Evolutionary conservation across 1,140 invertebrate genomes (phyloP).

Genomic region (Drosophila biarmipes): DNA sequence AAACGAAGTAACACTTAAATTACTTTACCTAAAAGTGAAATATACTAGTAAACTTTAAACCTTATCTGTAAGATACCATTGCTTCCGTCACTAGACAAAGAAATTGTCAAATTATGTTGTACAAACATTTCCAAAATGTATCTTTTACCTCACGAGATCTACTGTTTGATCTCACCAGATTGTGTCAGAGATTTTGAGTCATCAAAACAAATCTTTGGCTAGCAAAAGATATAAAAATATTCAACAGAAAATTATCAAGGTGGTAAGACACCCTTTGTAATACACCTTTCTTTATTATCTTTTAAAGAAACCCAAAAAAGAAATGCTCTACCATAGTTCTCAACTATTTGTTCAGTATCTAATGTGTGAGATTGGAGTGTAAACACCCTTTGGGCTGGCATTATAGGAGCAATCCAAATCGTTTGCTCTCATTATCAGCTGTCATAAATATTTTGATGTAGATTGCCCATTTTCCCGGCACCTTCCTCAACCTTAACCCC

Average conservation of each 20-base stretch:
- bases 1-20: background rate
- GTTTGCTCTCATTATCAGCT: slow-evolving; percentile 22
- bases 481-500: slow-evolving; percentile 26
- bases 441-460: slow-evolving; percentile 52
- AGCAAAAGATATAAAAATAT: slow-evolving; percentile 4
- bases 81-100: background rate
- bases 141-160: slow-evolving; percentile 26
- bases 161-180: slow-evolving; percentile 24
- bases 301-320: background rate
- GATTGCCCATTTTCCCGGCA: slow-evolving; percentile 7
- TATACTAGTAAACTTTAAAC: background rate
- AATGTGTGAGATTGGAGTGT: slow-evolving; percentile 28
- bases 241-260: slow-evolving; percentile 11
- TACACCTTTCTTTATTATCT: slow-evolving; percentile 10
- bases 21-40: background rate
- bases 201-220: slow-evolving; percentile 43
- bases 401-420: slow-evolving; percentile 11
- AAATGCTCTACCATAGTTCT: slow-evolving; percentile 10
- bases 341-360: background rate
- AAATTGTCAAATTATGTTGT: background rate
- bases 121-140: background rate
- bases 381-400: slow-evolving; percentile 38
- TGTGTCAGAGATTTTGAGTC: slow-evolving; percentile 34
- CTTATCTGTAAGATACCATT: too few species aligned
- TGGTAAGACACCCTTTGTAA: background rate